Base-by-base conservation (phyloP, 2,888 invertebrate genomes). In the Leptopilina syphax region DNA sequence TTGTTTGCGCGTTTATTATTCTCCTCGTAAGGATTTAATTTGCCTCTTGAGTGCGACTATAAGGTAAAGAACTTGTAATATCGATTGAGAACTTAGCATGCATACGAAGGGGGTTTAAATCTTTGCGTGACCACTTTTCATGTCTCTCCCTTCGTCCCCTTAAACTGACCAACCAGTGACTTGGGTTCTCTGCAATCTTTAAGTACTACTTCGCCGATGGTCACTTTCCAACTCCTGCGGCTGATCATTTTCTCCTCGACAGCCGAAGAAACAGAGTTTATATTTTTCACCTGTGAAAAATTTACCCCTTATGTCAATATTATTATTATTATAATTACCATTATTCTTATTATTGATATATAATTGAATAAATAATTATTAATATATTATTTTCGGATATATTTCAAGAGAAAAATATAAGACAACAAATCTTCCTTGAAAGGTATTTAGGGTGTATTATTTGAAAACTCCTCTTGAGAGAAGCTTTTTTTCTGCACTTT, bases 71-170 rank as follows among this genome's bases (percentile, higher is more conserved):
- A 87, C 84, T 83, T 84, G 54, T 63, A 77, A 76, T 89, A 89
- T 89, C 89, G 89, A 89, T 88, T 87, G 82, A 79, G 12, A 82
- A 82, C 82, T 84, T 80, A 54, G 57, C 73, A 73, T 57, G 57
- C 54, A 57, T n/a, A 73, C 34, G 9, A 10, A 79, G 83, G 83
- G 84, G 50, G 50, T 9, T 50, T 83, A 89, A 89, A 89, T 90
- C 89, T 89, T 91, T 82, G 90, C 90, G 89, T 91, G 91, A 91
- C 91, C 88, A 83, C 84, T 83, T 84, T 83, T 84, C 80, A 84
- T 68, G 78, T 66, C 84, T 66, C 84, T 84, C 84, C 84, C 84
- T 84, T 85, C 86, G 86, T 86, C 86, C 87, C 82, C 79, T 80
- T 70, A 79, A 82, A 84, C 87, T 88, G 89, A 88, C 90, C 89